Percentiles rank a stretch among this genome's conserved stretches.
These are phyloP conservation scores for Drosophila elegans DNA, from an alignment of 1,140 invertebrate genomes.

Conservation along the genomic window DNA sequence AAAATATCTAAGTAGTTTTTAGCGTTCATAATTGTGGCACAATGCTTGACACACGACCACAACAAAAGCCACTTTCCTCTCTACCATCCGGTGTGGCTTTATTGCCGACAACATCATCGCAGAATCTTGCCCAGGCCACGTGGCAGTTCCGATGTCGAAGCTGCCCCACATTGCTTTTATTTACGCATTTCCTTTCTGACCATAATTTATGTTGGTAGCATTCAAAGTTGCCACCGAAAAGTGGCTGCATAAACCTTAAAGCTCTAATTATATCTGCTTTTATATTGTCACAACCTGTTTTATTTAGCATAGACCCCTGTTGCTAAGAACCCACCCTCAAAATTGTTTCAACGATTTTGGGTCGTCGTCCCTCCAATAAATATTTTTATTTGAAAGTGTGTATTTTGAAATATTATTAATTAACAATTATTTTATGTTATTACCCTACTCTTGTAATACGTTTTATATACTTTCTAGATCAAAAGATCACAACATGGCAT, in stretches of 20 bases:
- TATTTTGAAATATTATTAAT: too few species aligned
- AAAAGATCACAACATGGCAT: too few species aligned
- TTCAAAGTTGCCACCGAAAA: not conserved
- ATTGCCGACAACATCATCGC: slow-evolving; percentile 37
- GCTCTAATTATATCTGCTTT: not conserved
- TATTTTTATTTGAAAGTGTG: too few species aligned
- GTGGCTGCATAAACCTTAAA: not conserved
- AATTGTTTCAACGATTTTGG: too few species aligned
- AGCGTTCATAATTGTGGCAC: slow-evolving; percentile 82
- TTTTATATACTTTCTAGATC: too few species aligned
- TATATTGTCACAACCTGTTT: not conserved
- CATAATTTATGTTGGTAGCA: slow-evolving; percentile 61
- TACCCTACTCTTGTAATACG: too few species aligned
- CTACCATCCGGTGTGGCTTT: slow-evolving; percentile 60
- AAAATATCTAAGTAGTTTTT: slow-evolving; percentile 83
- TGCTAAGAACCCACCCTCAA: not conserved
- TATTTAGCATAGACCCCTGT: not conserved
- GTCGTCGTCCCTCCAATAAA: too few species aligned
- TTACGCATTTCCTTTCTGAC: slow-evolving; percentile 59
- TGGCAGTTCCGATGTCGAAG: slow-evolving; percentile 28
- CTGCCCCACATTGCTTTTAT: slow-evolving; percentile 50
- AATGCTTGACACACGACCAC: slow-evolving; percentile 83
- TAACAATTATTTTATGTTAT: too few species aligned
- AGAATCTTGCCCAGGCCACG: slow-evolving; percentile 35
- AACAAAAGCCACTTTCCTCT: slow-evolving; percentile 74